These are phyloP conservation scores for Sinodicranocentrus sp. DNA, from an alignment of 2,888 invertebrate genomes.

Conservation along the genomic window DNA sequence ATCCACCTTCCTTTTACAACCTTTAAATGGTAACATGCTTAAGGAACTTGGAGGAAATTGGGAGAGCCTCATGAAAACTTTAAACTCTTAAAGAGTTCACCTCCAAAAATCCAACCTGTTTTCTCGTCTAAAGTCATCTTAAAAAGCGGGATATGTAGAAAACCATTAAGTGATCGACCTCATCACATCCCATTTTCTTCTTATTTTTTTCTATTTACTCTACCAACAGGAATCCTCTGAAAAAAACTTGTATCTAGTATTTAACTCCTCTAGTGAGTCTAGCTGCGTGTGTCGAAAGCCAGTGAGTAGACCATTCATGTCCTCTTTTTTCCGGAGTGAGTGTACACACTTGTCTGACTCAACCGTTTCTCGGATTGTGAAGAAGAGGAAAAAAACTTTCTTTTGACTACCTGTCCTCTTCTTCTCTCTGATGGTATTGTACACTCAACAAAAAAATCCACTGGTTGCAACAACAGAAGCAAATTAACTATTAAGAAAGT, in stretches of 20 bases:
- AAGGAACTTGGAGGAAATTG: background rate
- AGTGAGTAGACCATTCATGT: too few relatives aligned
- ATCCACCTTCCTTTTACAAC: too few relatives aligned
- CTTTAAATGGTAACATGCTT: too few relatives aligned
- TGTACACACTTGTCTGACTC: background rate
- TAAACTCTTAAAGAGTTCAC: too few relatives aligned
- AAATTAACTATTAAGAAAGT: constrained; percentile 49
- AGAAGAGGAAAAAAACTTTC: constrained; percentile 3
- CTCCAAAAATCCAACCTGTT: constrained; percentile 11
- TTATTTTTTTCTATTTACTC: too few relatives aligned
- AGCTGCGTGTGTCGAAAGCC: too few relatives aligned
- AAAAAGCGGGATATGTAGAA: too few relatives aligned
- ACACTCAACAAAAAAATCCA: background rate
- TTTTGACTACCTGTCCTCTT: background rate
- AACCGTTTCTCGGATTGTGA: constrained; percentile 28
- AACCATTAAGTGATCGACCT: constrained; percentile 29
- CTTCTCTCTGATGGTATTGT: constrained; percentile 10
- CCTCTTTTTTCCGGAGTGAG: too few relatives aligned
- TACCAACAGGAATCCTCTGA: too few relatives aligned
- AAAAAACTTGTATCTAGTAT: too few relatives aligned
- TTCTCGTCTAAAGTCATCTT: too few relatives aligned
- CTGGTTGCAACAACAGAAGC: constrained; percentile 20
- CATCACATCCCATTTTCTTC: constrained; percentile 4
- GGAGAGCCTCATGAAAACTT: constrained; percentile 15
- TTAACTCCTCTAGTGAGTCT: too few relatives aligned